These are phyloP conservation scores for Pomatorhinus ruficollis DNA, from an alignment of 2,113 vertebrate species.

Conservation along the genomic window DNA sequence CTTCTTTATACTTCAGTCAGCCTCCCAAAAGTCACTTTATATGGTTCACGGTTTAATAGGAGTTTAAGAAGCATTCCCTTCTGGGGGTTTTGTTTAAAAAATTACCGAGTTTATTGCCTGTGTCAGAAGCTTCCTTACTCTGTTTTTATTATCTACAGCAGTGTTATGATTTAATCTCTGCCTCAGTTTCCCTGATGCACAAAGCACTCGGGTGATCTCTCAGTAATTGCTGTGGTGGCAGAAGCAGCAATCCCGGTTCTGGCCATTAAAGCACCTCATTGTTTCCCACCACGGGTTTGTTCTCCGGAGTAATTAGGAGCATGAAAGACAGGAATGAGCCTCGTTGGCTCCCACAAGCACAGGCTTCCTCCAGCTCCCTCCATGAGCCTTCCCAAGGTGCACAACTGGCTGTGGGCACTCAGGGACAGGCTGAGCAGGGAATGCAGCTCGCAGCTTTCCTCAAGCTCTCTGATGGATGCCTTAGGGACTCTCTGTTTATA, in stretches of 20 bases:
- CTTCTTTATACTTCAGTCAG: not conserved
- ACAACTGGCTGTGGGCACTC: rapidly evolving
- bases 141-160: not conserved
- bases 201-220: not conserved
- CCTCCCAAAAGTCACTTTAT: conserved; percentile 17
- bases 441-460: not conserved
- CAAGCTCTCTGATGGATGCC: not conserved
- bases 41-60: not conserved
- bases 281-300: not conserved
- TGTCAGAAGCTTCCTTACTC: not conserved
- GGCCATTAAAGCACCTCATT: not conserved
- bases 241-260: not conserved
- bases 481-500: not conserved
- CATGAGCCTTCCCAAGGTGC: not conserved
- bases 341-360: not conserved
- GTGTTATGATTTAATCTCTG: not conserved
- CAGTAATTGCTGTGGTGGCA: not conserved
- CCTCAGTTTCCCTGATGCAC: not conserved
- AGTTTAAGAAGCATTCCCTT: not conserved
- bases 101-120: not conserved
- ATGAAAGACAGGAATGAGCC: conserved; percentile 16
- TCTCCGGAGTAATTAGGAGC: not conserved
- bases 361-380: not conserved
- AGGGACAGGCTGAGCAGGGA: not conserved
- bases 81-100: not conserved